These are phyloP conservation scores for Enteromius argenteus DNA, from an alignment of 2,797 vertebrate genomes.

Conservation along the genomic window DNA sequence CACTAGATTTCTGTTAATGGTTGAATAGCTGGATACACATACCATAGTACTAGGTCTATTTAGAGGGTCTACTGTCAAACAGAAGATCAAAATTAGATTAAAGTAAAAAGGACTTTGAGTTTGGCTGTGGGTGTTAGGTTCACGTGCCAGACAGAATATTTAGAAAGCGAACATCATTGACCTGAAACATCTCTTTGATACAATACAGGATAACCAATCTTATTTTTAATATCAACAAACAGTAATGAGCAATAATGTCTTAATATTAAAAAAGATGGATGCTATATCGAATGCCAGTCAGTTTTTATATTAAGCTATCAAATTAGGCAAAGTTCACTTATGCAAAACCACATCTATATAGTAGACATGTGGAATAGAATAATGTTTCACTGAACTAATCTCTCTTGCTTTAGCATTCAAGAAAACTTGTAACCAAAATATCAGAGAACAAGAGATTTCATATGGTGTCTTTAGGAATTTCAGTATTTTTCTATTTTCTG, in stretches of 20 bases:
- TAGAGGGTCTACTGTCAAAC: conserved; percentile 36
- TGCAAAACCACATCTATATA: not conserved
- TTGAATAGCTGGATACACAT: conserved; percentile 54
- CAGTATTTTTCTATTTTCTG: not conserved
- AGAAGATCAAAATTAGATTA: conserved; percentile 41
- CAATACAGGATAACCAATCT: not conserved
- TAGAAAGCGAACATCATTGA: conserved; percentile 1
- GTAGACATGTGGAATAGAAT: not conserved
- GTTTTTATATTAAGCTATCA: not conserved
- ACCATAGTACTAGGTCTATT: conserved; percentile 48
- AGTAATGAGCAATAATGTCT: not conserved
- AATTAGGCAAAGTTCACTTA: not conserved
- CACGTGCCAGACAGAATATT: conserved; percentile 15
- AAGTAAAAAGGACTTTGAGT: conserved; percentile 22
- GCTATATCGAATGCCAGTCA: not conserved
- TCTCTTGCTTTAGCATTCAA: not conserved
- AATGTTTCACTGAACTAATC: not conserved
- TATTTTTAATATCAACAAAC: not conserved
- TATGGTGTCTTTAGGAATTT: not conserved
- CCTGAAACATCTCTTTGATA: conserved; percentile 6
- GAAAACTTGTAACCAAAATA: not conserved
- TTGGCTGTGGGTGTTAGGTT: not conserved
- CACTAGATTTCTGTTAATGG: conserved; percentile 62
- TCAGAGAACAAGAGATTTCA: not conserved
- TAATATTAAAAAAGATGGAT: not conserved